Percentiles rank a stretch among this genome's conserved stretches.
Conservation (phyloP, 2,888 invertebrate species). For the Acheta domesticus region DNA sequence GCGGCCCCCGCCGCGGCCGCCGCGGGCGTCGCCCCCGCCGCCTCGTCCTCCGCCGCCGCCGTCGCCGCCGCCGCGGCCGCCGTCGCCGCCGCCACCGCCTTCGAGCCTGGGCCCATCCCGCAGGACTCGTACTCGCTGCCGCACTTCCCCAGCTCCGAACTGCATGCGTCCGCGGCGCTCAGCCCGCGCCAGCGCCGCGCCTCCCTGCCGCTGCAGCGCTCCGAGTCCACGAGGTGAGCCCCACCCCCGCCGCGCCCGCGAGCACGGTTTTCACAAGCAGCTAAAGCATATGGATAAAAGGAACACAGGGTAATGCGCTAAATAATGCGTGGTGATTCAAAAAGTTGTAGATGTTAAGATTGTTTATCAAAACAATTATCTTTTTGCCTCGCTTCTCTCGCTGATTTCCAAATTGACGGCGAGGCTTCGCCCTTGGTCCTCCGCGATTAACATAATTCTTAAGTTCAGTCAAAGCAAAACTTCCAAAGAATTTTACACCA, state of each 20-base stretch:
- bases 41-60: constrained; percentile 50
- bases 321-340: too few relatives aligned
- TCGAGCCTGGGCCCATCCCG: constrained; percentile 51
- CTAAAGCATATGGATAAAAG: too few relatives aligned
- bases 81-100: constrained; percentile 36
- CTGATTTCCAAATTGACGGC: too few relatives aligned
- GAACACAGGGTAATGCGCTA: too few relatives aligned
- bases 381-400: too few relatives aligned
- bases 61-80: constrained; percentile 45
- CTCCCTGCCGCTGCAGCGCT: constrained; percentile 73
- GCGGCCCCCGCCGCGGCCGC: constrained; percentile 46
- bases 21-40: constrained; percentile 42
- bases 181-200: constrained; percentile 67
- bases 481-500: too few relatives aligned
- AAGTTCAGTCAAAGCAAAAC: too few relatives aligned
- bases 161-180: constrained; percentile 63
- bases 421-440: too few relatives aligned
- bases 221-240: constrained; percentile 66
- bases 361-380: too few relatives aligned
- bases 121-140: constrained; percentile 69
- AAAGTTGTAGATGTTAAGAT: too few relatives aligned
- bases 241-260: background rate
- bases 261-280: too few relatives aligned
- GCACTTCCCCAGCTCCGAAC: constrained; percentile 64
- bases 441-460: too few relatives aligned